A percentile compares a stretch with the other conserved stretches of the same genome.
Conservation (phyloP, 2,797 vertebrate species). For the Acanthurus leucopareius region DNA sequence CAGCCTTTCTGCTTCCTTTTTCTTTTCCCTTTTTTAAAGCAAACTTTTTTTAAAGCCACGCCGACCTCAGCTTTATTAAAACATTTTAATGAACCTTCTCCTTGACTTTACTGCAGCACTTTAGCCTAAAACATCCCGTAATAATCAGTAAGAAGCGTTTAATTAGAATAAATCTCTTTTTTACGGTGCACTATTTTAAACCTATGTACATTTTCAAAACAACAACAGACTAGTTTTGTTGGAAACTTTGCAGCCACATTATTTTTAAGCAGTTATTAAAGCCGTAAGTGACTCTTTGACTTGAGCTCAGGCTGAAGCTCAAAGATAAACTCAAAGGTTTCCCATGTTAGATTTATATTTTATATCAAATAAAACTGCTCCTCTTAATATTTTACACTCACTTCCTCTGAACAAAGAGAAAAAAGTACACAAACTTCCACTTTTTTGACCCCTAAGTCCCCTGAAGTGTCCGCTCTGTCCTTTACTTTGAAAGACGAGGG, state of each 20-base stretch:
- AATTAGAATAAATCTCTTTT: not conserved
- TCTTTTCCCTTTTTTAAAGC: not conserved
- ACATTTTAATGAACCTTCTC: not conserved
- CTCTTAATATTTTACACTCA: not conserved
- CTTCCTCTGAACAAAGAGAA: not conserved
- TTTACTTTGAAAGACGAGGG: not conserved
- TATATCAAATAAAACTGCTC: not conserved
- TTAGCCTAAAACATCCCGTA: not conserved
- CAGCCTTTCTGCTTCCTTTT: slow-evolving; percentile 12
- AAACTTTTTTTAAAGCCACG: not conserved
- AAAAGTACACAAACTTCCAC: not conserved
- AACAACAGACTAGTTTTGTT: too few species aligned
- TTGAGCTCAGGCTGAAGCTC: accelerated
- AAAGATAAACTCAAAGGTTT: not conserved
- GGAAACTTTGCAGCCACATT: not conserved
- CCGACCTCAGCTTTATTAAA: not conserved
- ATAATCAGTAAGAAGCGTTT: not conserved
- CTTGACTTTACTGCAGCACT: not conserved
- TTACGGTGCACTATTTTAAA: too few species aligned
- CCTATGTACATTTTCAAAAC: too few species aligned
- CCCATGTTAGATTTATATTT: not conserved
- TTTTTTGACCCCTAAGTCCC: accelerated
- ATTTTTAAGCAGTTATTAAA: not conserved
- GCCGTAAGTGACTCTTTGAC: not conserved
- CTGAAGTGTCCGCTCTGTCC: not conserved